Evolutionary conservation across 2,888 invertebrate genomes (phyloP), one percentile per base, ranked within the genome.

Genomic region (Ichneumoninae sp.): DNA sequence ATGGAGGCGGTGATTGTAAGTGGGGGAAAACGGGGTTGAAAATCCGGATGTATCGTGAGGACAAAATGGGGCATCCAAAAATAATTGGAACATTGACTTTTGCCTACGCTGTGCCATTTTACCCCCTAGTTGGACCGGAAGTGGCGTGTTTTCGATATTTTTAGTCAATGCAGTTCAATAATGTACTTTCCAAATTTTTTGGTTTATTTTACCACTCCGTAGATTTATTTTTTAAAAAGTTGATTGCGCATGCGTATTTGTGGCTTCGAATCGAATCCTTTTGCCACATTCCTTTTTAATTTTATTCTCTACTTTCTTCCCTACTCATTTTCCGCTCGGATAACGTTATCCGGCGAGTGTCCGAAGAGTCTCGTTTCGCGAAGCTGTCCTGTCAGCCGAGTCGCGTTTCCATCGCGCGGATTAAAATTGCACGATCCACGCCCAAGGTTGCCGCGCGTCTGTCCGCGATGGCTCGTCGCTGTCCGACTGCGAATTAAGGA

Each of bases 281-380:
- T 52, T n/a, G 44, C 69, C 77, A 69, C 30, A 44, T 7, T 16
- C n/a, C n/a, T 16, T 26, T 60, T 26, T 40, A 22, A 40, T 36
- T 54, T 54, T 36, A 36, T 33, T 33, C 7, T 33, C 13, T 19
- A 33, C 2, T 70, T n/a, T 36, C 57, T 22, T 57, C 16, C 13
- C 22, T 8, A 68, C 47, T 80, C 69, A 77, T 81, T 74, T 81
- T 84, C 80, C 77, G 80, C 84, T 77, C 77, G 77, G 80, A 54
- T 77, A 69, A 74, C 80, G 80, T 84, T 81, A 80, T 78, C 47
- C 65, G 76, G 60, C 50, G 80, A 75, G 52, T 52, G 19, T 22
- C 10, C 62, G 30, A 60, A 71, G 65, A 77, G 52, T 84, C 80
- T 54, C 77, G 65, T 84, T 84, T 81, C 84, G 62, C 65, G 80